These are phyloP conservation scores for Conopomorpha cramerella DNA, from an alignment of 1,140 invertebrate species.

Conservation along the genomic window DNA sequence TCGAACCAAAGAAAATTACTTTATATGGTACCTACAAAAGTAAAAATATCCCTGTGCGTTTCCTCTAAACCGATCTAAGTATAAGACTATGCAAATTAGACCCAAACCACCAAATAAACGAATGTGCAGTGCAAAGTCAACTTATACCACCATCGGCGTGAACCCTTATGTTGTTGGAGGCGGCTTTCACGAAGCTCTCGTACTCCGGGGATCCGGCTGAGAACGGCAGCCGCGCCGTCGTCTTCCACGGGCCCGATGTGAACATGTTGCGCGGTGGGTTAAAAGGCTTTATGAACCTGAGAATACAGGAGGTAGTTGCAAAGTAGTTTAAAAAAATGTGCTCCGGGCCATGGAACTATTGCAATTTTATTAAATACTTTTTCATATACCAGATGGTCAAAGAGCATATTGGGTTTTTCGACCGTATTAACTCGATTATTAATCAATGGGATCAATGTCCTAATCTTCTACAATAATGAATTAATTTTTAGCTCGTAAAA, in stretches of 20 bases:
- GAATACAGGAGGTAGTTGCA: neutral
- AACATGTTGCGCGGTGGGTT: constrained; percentile 14
- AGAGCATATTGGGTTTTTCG: too few relatives aligned
- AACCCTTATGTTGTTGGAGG: constrained; percentile 14
- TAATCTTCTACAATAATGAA: too few relatives aligned
- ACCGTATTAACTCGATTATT: too few relatives aligned
- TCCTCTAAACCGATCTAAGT: neutral
- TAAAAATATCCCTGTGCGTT: neutral
- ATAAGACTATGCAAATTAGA: neutral
- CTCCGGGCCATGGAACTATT: neutral
- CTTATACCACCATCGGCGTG: constrained; percentile 37
- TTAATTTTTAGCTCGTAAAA: too few relatives aligned
- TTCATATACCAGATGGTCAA: too few relatives aligned
- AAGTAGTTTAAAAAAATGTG: neutral
- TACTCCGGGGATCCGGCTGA: constrained; percentile 20
- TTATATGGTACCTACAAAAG: constrained; percentile 12
- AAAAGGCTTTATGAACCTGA: constrained; percentile 33
- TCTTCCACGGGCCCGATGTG: constrained; percentile 28
- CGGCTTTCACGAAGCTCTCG: constrained; percentile 23
- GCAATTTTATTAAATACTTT: neutral
- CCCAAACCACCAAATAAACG: constrained; percentile 1
- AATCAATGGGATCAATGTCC: too few relatives aligned
- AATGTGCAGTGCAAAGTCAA: constrained; percentile 23
- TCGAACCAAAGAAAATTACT: neutral
- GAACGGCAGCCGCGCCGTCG: constrained; percentile 16